A percentile compares a stretch with the other conserved stretches of the same genome.
phyloP scores from a whole-genome alignment of 2,888 invertebrate species.

The Rosalia funebris region DNA sequence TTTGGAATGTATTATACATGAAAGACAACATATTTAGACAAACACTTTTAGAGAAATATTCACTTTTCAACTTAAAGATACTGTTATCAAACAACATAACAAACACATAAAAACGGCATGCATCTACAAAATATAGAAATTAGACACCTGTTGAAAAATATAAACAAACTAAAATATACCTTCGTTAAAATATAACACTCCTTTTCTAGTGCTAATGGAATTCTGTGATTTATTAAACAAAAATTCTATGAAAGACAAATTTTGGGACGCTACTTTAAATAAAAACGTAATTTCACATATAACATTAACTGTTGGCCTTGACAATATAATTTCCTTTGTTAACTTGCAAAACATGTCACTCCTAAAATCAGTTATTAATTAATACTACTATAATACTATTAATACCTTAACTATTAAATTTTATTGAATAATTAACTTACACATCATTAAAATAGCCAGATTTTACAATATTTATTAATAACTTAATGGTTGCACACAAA shows the following conservation, averaged over 20 bases:
- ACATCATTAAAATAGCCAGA: slow-evolving; percentile 32
- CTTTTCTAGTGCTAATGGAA: slow-evolving; percentile 35
- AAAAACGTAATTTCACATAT: slow-evolving; percentile 43
- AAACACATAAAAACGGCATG: slow-evolving; percentile 52
- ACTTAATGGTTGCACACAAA: slow-evolving; percentile 40
- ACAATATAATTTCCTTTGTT: slow-evolving; percentile 45
- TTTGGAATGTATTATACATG: slow-evolving; percentile 49
- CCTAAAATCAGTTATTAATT: too few species aligned
- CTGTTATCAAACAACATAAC: slow-evolving; percentile 47
- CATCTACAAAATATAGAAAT: slow-evolving; percentile 45
- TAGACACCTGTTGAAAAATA: slow-evolving; percentile 3
- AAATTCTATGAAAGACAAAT: slow-evolving; percentile 45
- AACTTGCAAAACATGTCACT: slow-evolving; percentile 37
- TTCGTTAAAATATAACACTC: slow-evolving; percentile 49
- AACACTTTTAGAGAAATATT: slow-evolving; percentile 40
- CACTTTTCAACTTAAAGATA: slow-evolving; percentile 33
- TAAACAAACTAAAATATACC: slow-evolving; percentile 43
- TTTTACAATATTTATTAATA: slow-evolving; percentile 44
- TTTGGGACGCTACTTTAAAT: slow-evolving; percentile 44
- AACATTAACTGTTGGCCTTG: slow-evolving; percentile 40
- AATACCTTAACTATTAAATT: slow-evolving; percentile 3
- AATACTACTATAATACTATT: too few species aligned
- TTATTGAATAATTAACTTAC: slow-evolving; percentile 32
- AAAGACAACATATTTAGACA: slow-evolving; percentile 49
- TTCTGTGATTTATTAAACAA: slow-evolving; percentile 46